phyloP scores from a whole-genome alignment of 2,113 vertebrate species.

The Lipophrys pholis region DNA sequence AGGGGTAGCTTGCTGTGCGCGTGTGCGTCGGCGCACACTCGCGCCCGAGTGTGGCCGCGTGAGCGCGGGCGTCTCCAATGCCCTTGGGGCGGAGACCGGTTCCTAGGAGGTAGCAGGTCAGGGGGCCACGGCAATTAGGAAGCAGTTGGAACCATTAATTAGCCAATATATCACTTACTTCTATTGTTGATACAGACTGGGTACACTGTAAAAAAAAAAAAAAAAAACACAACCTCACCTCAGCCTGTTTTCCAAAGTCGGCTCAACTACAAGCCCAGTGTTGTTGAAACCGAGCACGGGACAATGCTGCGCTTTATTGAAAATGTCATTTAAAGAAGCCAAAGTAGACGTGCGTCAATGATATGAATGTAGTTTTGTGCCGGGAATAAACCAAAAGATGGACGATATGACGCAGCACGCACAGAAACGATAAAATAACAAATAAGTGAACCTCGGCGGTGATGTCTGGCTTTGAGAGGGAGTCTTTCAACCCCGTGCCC shows the following conservation, averaged over 20 bases:
- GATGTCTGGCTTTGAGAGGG: conserved; percentile 30
- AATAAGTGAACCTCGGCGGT: conserved; percentile 34
- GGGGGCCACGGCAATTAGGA: conserved; percentile 71
- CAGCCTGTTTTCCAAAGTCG: too few species aligned
- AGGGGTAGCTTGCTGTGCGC: conserved; percentile 59
- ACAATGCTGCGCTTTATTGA: too few species aligned
- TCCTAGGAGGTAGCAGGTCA: conserved; percentile 70
- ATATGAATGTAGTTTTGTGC: too few species aligned
- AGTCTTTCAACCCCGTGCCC: conserved; percentile 54
- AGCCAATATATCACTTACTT: conserved; percentile 69
- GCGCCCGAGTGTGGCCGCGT: conserved; percentile 8
- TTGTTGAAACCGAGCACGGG: too few species aligned
- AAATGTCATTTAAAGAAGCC: too few species aligned
- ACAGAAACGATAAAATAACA: conserved; percentile 40
- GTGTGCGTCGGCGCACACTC: neutral
- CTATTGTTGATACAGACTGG: conserved; percentile 62
- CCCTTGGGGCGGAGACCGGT: conserved; percentile 61
- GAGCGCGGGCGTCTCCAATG: conserved; percentile 37
- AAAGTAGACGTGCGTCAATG: too few species aligned
- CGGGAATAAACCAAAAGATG: conserved; percentile 1
- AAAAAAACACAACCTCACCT: too few species aligned
- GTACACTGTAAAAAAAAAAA: neutral
- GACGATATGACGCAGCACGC: conserved; percentile 17
- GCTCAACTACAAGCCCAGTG: too few species aligned
- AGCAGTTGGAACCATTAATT: conserved; percentile 73